phyloP scores from a whole-genome alignment of 2,797 vertebrate genomes.

The Tragopan temminckii region DNA sequence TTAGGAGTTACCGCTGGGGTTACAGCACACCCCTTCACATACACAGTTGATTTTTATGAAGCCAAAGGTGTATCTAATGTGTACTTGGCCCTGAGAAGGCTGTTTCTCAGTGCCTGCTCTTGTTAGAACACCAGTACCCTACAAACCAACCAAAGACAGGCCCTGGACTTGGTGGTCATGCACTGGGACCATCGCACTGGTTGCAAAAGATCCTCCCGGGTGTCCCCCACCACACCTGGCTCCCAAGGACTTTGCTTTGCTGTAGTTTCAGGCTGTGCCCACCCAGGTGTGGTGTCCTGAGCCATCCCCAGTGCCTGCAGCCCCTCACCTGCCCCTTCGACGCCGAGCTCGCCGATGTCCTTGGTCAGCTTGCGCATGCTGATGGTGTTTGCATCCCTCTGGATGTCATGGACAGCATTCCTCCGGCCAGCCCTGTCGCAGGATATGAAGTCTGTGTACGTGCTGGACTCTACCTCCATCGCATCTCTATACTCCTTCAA shows the following conservation, averaged over 20 bases:
- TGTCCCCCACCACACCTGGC: not conserved
- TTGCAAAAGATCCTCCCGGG: not conserved
- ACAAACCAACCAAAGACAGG: not conserved
- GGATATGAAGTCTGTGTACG: constrained; percentile 95
- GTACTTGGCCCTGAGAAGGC: not conserved
- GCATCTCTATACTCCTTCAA: constrained; percentile 85
- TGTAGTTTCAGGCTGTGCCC: accelerated
- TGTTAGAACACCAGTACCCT: not conserved
- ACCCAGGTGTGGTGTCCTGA: not conserved
- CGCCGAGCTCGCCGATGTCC: constrained; percentile 87
- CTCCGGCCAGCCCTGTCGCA: constrained; percentile 95
- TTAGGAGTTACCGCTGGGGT: not conserved
- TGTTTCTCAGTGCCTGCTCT: not conserved
- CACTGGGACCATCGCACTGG: not conserved
- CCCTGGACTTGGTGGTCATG: not conserved
- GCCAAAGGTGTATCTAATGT: not conserved
- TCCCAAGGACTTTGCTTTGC: not conserved
- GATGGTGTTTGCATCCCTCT: constrained; percentile 80
- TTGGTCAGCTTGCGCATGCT: constrained; percentile 90
- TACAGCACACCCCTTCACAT: not conserved
- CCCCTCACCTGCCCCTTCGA: constrained; percentile 79
- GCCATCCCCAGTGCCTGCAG: not conserved
- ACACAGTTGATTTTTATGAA: not conserved
- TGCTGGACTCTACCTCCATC: constrained; percentile 97
- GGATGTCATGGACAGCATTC: constrained; percentile 95